Conservation (phyloP, 2,113 vertebrate genomes). For the Eupsittula cactorum region DNA sequence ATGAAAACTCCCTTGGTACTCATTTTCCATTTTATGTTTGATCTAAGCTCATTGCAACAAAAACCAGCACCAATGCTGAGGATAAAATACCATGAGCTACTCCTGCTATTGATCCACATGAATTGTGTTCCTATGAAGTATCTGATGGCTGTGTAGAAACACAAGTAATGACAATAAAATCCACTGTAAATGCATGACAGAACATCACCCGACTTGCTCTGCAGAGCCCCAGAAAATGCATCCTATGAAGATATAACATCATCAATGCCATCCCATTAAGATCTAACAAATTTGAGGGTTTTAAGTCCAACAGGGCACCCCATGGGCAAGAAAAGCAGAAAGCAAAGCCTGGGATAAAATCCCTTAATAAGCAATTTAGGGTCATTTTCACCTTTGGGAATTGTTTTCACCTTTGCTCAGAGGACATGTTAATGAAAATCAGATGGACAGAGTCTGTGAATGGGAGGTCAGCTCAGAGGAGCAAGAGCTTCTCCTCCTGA, state of each 20-base stretch:
- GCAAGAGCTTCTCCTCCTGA: neutral
- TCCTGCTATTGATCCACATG: neutral
- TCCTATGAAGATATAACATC: neutral
- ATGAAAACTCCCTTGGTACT: neutral
- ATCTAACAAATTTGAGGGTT: neutral
- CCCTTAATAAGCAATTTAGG: neutral
- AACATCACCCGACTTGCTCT: neutral
- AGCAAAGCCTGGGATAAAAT: neutral
- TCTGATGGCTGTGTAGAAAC: neutral
- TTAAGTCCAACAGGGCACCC: neutral
- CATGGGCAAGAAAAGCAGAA: rapidly evolving
- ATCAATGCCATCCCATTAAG: neutral
- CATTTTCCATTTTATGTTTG: neutral
- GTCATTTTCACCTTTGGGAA: neutral
- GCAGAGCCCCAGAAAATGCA: neutral
- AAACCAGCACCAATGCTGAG: rapidly evolving
- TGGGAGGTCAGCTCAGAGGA: neutral
- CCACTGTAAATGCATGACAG: rapidly evolving
- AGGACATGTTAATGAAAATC: neutral
- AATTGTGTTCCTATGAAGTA: neutral
- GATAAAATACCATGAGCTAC: neutral
- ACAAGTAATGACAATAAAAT: neutral
- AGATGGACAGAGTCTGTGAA: neutral
- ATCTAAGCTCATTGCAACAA: neutral
- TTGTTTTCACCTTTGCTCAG: neutral